These are phyloP conservation scores for Caenorhabditis virilis DNA, from an alignment of 2,888 invertebrate genomes.

Conservation along the genomic window DNA sequence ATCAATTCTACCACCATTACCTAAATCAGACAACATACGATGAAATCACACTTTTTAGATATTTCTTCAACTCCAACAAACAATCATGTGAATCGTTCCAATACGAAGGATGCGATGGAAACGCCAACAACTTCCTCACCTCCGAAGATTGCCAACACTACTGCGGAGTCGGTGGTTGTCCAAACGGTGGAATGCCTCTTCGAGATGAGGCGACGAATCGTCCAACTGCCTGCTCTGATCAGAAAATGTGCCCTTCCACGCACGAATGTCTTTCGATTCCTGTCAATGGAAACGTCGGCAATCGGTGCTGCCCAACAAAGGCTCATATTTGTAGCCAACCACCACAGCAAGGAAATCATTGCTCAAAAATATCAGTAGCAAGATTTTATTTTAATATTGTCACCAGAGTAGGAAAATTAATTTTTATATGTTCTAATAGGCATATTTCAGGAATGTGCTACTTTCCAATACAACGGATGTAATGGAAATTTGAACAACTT, in stretches of 20 bases:
- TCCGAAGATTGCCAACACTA: conserved; percentile 61
- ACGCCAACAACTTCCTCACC: conserved; percentile 60
- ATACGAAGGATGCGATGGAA: conserved; percentile 65
- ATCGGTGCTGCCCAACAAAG: conserved; percentile 64
- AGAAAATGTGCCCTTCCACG: conserved; percentile 49
- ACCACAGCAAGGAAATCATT: conserved; percentile 63
- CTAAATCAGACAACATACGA: conserved; percentile 2
- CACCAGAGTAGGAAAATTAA: conserved; percentile 23
- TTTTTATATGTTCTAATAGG: background rate
- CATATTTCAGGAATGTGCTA: conserved; percentile 36
- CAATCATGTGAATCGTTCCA: conserved; percentile 64
- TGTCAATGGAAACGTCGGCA: conserved; percentile 51
- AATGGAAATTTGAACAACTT: conserved; percentile 62
- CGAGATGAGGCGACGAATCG: conserved; percentile 56
- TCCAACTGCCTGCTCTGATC: conserved; percentile 49
- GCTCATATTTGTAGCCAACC: conserved; percentile 63
- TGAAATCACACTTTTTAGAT: conserved; percentile 33
- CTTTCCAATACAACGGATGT: conserved; percentile 61
- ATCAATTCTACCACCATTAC: conserved; percentile 14
- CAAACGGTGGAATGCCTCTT: conserved; percentile 64
- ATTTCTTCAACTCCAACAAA: conserved; percentile 61
- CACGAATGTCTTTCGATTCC: conserved; percentile 62
- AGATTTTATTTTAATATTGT: conserved; percentile 55
- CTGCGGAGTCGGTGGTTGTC: conserved; percentile 66
- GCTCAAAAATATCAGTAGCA: conserved; percentile 54